Evolutionary conservation across 35 echinoderm and acorn worm genomes (phyloP).

Genomic region (Anneissia japonica): DNA sequence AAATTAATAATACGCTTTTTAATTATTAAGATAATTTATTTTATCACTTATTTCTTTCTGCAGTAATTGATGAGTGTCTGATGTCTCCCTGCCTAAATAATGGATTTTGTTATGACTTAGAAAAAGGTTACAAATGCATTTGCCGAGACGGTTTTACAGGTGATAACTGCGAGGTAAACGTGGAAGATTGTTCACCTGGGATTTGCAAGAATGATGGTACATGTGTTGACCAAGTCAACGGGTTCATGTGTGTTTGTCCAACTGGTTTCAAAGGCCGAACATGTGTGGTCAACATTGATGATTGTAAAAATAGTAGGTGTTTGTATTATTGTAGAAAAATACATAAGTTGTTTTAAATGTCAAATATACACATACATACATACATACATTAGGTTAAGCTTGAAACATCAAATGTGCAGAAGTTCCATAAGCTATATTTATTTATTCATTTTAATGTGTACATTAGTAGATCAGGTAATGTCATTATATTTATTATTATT

Average conservation of each 20-base stretch:
- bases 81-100: not conserved
- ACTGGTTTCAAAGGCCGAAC: conserved; percentile 26
- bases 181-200: conserved; percentile 48
- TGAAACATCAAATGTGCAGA: too few relatives aligned
- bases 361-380: too few relatives aligned
- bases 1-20: not conserved
- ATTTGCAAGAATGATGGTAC: conserved; percentile 34
- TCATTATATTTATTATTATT: too few relatives aligned
- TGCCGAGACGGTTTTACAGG: conserved; percentile 38
- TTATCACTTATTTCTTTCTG: not conserved
- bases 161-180: conserved; percentile 41
- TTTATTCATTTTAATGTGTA: too few relatives aligned
- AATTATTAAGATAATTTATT: too few relatives aligned
- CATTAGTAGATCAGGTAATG: too few relatives aligned
- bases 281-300: conserved; percentile 5
- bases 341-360: too few relatives aligned
- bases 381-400: too few relatives aligned
- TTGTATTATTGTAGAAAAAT: too few relatives aligned
- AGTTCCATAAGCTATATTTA: too few relatives aligned
- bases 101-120: conserved; percentile 16
- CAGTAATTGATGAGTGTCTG: not conserved
- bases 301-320: not conserved
- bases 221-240: conserved; percentile 25
- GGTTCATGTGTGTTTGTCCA: conserved; percentile 45
- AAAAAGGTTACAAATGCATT: conserved; percentile 29